These are phyloP conservation scores for Perca flavescens DNA, from an alignment of 2,113 vertebrate genomes.

Conservation along the genomic window DNA sequence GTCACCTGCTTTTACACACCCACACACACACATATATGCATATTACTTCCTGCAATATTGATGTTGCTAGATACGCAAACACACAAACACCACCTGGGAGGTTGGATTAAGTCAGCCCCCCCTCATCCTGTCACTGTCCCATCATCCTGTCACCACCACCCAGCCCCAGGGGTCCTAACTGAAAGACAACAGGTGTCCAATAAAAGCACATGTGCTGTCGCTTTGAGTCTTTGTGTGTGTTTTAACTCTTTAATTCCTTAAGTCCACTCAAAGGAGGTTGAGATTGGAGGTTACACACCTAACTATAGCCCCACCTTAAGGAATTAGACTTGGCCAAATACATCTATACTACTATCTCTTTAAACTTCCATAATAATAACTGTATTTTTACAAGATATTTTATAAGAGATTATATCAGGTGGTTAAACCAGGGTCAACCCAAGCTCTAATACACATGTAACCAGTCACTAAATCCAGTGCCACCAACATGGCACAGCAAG, in stretches of 20 bases:
- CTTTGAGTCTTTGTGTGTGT: slow-evolving; percentile 13
- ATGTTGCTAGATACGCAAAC: slow-evolving; percentile 31
- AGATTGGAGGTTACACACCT: background rate
- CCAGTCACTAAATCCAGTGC: background rate
- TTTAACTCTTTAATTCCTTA: background rate
- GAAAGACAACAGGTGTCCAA: slow-evolving; percentile 74
- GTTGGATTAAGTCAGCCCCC: slow-evolving; percentile 33
- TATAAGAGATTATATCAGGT: background rate
- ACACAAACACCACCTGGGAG: slow-evolving; percentile 62
- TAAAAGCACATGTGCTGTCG: slow-evolving; percentile 56
- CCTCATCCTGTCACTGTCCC: slow-evolving; percentile 25
- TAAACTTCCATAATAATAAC: background rate
- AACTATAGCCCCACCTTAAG: background rate
- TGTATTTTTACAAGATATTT: background rate
- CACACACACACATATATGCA: slow-evolving; percentile 7
- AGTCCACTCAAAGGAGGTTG: background rate
- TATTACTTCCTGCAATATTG: slow-evolving; percentile 56
- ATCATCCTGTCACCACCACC: slow-evolving; percentile 37
- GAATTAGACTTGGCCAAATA: background rate
- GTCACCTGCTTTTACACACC: slow-evolving; percentile 25
- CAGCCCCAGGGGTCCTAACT: slow-evolving; percentile 60
- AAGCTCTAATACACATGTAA: slow-evolving; percentile 5
- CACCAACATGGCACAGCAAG: background rate
- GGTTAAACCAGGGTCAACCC: background rate
- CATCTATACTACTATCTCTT: background rate